A percentile compares a stretch with the other conserved stretches of the same genome.
Evolutionary conservation across 1,140 invertebrate species (phyloP).

Genomic region (Sweltsa coloradensis): DNA sequence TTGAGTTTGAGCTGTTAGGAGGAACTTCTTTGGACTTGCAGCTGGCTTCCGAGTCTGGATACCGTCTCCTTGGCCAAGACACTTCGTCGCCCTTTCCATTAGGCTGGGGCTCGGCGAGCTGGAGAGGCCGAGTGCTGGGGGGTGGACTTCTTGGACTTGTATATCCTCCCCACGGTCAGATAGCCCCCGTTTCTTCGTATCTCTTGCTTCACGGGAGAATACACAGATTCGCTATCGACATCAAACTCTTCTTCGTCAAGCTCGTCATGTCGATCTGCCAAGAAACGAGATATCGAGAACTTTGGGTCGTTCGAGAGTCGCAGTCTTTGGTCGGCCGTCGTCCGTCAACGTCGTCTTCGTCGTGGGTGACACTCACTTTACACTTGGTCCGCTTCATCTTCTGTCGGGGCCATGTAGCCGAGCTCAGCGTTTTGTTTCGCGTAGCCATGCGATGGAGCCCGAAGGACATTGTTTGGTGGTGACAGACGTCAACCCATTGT

Average conservation of each 20-base stretch:
- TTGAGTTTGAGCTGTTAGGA: not conserved
- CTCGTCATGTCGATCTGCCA: constrained; percentile 40
- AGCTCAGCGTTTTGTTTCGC: too few relatives aligned
- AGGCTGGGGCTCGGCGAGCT: not conserved
- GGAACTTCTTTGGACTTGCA: too few relatives aligned
- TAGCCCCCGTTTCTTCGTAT: not conserved
- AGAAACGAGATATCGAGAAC: constrained; percentile 38
- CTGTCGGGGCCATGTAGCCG: not conserved
- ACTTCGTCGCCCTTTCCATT: not conserved
- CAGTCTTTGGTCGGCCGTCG: constrained; percentile 36
- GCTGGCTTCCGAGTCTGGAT: not conserved
- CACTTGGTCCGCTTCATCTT: not conserved
- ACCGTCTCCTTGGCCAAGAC: not conserved
- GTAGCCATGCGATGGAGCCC: too few relatives aligned
- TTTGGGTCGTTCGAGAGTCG: constrained; percentile 40
- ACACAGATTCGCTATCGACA: constrained; percentile 17
- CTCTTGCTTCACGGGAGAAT: not conserved
- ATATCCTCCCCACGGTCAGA: too few relatives aligned
- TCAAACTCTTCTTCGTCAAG: constrained; percentile 23
- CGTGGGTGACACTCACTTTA: too few relatives aligned
- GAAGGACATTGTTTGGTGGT: too few relatives aligned
- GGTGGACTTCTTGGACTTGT: too few relatives aligned
- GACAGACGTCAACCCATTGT: too few relatives aligned
- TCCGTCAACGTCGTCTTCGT: not conserved
- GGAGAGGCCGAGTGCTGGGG: not conserved